A percentile compares a stretch with the other conserved stretches of the same genome.
Conservation (phyloP, 35 echinoderm and acorn worm genomes). For the Hemicentrotus pulcherrimus region DNA sequence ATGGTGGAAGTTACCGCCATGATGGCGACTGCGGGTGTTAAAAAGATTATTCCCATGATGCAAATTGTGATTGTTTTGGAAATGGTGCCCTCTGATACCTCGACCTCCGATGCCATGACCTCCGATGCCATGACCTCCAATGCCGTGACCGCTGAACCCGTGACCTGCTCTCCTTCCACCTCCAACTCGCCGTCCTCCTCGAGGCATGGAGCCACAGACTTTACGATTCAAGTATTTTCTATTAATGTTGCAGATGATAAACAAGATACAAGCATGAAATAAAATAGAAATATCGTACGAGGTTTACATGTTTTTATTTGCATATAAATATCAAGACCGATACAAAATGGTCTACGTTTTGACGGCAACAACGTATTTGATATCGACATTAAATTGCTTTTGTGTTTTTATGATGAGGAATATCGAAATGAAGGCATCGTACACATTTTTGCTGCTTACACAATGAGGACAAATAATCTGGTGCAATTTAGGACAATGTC, state of each 20-base stretch:
- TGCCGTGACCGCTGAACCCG: not conserved
- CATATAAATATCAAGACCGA: no score
- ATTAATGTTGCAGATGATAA: not conserved
- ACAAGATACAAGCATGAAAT: not conserved
- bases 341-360: no score
- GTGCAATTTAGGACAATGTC: no score
- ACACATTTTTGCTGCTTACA: no score
- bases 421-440: no score
- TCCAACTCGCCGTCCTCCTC: not conserved
- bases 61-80: not conserved
- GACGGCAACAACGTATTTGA: no score
- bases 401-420: no score
- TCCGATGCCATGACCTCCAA: not conserved
- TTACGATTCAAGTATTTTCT: not conserved
- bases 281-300: no score
- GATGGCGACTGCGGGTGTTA: not conserved
- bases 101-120: not conserved
- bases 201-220: not conserved
- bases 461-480: no score
- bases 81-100: not conserved
- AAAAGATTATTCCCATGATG: not conserved
- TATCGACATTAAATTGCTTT: no score
- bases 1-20: not conserved
- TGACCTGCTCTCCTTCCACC: not conserved
- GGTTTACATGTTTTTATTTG: no score